These are phyloP conservation scores for Elephas maximus DNA, from an alignment of 2,113 vertebrate species.

Conservation along the genomic window DNA sequence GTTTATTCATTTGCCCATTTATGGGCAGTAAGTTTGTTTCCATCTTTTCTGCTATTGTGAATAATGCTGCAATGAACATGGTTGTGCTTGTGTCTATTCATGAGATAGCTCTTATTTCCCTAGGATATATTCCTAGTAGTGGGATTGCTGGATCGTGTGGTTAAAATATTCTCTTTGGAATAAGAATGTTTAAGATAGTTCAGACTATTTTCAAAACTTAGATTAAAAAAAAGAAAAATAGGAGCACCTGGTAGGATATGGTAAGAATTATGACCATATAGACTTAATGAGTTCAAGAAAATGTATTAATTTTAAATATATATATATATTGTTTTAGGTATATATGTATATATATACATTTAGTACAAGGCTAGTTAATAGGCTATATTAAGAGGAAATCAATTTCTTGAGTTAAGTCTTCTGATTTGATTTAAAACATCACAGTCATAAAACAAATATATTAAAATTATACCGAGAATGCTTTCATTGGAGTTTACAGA, in stretches of 20 bases:
- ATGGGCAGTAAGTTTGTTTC: too few relatives aligned
- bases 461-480: not conserved
- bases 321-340: too few relatives aligned
- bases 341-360: not conserved
- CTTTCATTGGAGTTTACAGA: not conserved
- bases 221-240: not conserved
- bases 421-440: not conserved
- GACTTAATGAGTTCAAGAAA: not conserved
- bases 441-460: not conserved
- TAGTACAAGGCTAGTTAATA: not conserved
- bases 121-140: too few relatives aligned
- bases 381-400: not conserved
- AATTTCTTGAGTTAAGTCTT: constrained; percentile 5
- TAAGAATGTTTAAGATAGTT: not conserved
- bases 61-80: too few relatives aligned
- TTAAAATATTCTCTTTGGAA: not conserved
- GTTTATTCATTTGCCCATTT: too few relatives aligned
- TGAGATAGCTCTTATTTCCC: too few relatives aligned
- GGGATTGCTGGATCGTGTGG: too few relatives aligned
- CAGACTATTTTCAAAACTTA: constrained; percentile 26
- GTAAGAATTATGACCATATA: not conserved
- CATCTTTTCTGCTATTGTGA: too few relatives aligned
- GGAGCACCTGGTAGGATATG: not conserved
- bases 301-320: not conserved
- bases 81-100: too few relatives aligned